A percentile compares a stretch with the other conserved stretches of the same genome.
phyloP scores from a whole-genome alignment of 2,888 invertebrate genomes.

The Caenorhabditis afra region DNA sequence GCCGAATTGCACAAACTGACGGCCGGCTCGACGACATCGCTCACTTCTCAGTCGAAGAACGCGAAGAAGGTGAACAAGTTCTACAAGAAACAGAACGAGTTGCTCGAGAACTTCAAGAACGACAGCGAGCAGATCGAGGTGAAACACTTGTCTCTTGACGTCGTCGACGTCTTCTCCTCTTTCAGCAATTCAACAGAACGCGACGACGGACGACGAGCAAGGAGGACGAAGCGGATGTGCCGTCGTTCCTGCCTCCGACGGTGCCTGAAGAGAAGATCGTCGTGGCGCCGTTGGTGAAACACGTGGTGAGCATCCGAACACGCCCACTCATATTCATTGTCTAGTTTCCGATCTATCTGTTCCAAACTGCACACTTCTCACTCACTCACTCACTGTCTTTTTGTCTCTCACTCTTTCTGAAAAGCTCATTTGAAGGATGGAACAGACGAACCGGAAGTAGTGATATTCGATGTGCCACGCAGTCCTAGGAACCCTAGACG shows the following conservation, averaged over 20 bases:
- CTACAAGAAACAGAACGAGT: conserved; percentile 78
- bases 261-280: conserved; percentile 33
- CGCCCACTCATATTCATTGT: neutral
- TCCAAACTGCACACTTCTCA: conserved; percentile 17
- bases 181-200: conserved; percentile 59
- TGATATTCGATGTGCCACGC: conserved; percentile 54
- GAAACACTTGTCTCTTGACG: neutral
- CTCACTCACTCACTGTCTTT: neutral
- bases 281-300: conserved; percentile 53
- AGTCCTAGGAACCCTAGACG: conserved; percentile 46
- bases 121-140: conserved; percentile 78
- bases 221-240: conserved; percentile 38
- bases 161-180: neutral
- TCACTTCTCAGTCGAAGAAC: conserved; percentile 47
- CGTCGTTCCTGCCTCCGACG: conserved; percentile 15
- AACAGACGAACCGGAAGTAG: conserved; percentile 63
- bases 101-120: conserved; percentile 78
- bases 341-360: conserved; percentile 57
- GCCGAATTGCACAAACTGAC: conserved; percentile 45
- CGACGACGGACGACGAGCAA: conserved; percentile 56
- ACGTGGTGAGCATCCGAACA: conserved; percentile 27
- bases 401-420: neutral
- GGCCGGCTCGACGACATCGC: conserved; percentile 49
- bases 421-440: conserved; percentile 45
- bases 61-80: conserved; percentile 75